Percentiles rank a stretch among this genome's conserved stretches.
These are phyloP conservation scores for Sebastes goodei DNA, from an alignment of 2,797 vertebrate genomes.

Conservation along the genomic window DNA sequence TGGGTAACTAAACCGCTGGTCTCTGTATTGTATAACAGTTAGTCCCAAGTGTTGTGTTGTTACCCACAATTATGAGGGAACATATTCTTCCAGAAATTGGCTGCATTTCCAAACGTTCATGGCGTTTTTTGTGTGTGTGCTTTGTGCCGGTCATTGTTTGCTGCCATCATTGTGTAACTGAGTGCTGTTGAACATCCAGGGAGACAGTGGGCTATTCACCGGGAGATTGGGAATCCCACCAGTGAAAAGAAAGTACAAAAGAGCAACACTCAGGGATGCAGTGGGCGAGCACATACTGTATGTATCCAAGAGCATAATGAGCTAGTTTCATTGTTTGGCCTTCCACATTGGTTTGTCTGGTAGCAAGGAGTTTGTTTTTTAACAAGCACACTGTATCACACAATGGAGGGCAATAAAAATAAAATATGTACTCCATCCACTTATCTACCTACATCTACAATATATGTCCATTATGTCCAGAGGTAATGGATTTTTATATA, in stretches of 20 bases:
- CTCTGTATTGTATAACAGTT: constrained; percentile 51
- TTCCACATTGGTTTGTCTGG: constrained; percentile 49
- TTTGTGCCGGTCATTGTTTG: constrained; percentile 77
- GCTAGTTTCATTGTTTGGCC: constrained; percentile 73
- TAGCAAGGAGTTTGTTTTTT: constrained; percentile 37
- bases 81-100: constrained; percentile 73
- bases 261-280: constrained; percentile 74
- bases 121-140: constrained; percentile 65
- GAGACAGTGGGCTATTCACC: constrained; percentile 74
- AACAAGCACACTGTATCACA: constrained; percentile 51
- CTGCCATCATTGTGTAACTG: constrained; percentile 74
- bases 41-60: constrained; percentile 59
- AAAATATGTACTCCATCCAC: constrained; percentile 2
- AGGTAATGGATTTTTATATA: background rate
- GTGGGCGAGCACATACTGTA: constrained; percentile 59
- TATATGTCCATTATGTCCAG: background rate
- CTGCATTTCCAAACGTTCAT: constrained; percentile 59
- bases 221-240: constrained; percentile 75
- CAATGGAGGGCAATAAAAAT: constrained; percentile 39
- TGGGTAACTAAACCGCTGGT: constrained; percentile 36
- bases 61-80: constrained; percentile 64
- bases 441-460: background rate
- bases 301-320: constrained; percentile 78
- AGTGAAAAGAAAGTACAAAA: constrained; percentile 75
- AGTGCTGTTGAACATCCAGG: constrained; percentile 65